Percentiles rank a stretch among this genome's conserved stretches.
Evolutionary conservation across 2,113 vertebrate genomes (phyloP).

Genomic region (Nansenia antarctica): DNA sequence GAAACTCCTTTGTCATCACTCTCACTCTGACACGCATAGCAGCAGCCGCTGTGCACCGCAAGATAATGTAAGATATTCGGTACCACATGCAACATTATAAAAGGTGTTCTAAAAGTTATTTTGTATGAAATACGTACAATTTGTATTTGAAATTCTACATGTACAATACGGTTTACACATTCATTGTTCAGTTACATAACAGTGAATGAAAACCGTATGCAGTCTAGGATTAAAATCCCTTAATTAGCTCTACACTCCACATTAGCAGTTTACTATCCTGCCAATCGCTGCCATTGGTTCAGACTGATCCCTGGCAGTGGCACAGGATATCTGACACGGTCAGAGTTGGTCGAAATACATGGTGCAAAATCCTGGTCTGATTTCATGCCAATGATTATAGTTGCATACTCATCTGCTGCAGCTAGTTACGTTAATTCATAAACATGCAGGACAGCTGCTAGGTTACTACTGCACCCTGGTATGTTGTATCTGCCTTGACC

Average conservation of each 20-base stretch:
- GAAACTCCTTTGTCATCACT: slow-evolving; percentile 8
- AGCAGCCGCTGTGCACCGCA: neutral
- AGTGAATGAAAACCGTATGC: neutral
- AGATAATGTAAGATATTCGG: neutral
- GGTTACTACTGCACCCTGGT: neutral
- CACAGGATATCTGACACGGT: neutral
- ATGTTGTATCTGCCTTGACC: neutral
- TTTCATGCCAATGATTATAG: no score
- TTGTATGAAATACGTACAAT: neutral
- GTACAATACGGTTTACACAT: neutral
- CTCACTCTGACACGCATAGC: neutral
- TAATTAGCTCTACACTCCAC: neutral
- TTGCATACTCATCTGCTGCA: no score
- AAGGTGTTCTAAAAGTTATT: neutral
- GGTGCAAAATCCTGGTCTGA: neutral
- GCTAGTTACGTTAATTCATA: no score
- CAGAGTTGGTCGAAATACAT: neutral
- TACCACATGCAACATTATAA: neutral
- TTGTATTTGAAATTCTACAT: neutral
- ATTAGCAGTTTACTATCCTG: neutral
- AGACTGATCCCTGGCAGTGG: neutral
- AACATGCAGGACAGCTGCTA: no score
- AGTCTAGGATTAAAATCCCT: neutral
- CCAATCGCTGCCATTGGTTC: neutral
- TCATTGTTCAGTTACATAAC: neutral